These are phyloP conservation scores for Lathamus discolor DNA, from an alignment of 2,113 vertebrate species.

Conservation along the genomic window DNA sequence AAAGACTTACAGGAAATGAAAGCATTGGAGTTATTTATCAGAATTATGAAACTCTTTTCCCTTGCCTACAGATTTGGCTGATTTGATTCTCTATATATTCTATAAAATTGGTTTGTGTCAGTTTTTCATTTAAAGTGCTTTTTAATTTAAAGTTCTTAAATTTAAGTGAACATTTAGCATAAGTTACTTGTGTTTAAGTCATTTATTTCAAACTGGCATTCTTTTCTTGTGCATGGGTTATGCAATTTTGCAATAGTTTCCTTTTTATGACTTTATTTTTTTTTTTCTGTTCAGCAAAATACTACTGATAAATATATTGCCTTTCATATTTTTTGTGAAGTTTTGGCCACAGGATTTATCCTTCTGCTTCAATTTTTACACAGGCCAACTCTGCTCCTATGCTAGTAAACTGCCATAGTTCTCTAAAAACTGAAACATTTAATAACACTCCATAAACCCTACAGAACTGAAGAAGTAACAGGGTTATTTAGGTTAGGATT, in stretches of 20 bases:
- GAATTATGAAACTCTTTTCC: not conserved
- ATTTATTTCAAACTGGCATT: not conserved
- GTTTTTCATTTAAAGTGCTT: not conserved
- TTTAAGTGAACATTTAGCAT: not conserved
- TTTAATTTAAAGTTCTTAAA: not conserved
- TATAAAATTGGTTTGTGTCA: not conserved
- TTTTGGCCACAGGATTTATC: not conserved
- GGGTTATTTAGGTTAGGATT: not conserved
- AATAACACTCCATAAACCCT: not conserved
- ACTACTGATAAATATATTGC: not conserved
- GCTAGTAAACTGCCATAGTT: not conserved
- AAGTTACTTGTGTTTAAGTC: not conserved
- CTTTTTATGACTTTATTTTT: not conserved
- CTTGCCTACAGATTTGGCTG: not conserved
- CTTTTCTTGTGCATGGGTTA: not conserved
- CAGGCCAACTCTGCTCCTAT: not conserved
- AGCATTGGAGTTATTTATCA: not conserved
- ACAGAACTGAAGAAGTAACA: not conserved
- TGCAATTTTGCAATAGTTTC: not conserved
- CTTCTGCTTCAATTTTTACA: not conserved
- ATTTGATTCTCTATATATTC: not conserved
- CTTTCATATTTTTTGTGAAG: not conserved
- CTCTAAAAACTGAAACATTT: not conserved
- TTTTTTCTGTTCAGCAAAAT: not conserved
- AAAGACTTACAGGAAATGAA: not conserved